Base-by-base conservation (phyloP, 1,140 invertebrate species). In the Drosophila parvula region DNA sequence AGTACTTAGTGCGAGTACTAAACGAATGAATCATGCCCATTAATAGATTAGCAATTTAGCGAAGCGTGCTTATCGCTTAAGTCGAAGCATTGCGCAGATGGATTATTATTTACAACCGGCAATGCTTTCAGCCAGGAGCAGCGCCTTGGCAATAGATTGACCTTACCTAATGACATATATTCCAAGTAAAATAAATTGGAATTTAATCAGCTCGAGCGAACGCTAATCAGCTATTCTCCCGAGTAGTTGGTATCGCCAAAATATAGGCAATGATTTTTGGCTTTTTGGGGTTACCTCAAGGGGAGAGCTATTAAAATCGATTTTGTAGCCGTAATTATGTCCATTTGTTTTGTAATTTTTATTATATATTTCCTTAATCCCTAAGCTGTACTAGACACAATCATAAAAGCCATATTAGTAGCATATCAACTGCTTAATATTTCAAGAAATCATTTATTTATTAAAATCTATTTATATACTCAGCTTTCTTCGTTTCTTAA, bases 31-130 rank as follows among this genome's bases (percentile, higher is more conserved):
- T 64, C 61, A 64, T 63, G 14, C 18, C 7, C 6, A 14, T 32
- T 43, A 64, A 60, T 43, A 40, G 61, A 61, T 61, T 34, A 61
- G 28, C n/a, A 43, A 32, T 40, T 41, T 11, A 40, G 12, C 34
- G 12, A 56, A 16, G 9, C 22, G 5, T n/a, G 34, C 51, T 55
- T 55, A 55, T 55, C 51, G 27, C 12, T 38, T 38, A 38, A 14
- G 34, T 27, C 5, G 12, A 55, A 38, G 34, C 38, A 56, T 43
- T 1, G 14, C 18, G 34, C 0, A 6, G 10, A 27, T 27, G 9
- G 53, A 27, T 41, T 56, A 56, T 27, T 41, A 18, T n/a, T 41
- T 56, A 27, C 34, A 27, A 11, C 12, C 18, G 16, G 4, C 16
- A 34, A 36, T 18, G 28, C 6, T 22, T 18, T 22, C 11, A 22